A percentile compares a stretch with the other conserved stretches of the same genome.
Evolutionary conservation across 2,797 vertebrate species (phyloP).

Genomic region (Meda fulgida): DNA sequence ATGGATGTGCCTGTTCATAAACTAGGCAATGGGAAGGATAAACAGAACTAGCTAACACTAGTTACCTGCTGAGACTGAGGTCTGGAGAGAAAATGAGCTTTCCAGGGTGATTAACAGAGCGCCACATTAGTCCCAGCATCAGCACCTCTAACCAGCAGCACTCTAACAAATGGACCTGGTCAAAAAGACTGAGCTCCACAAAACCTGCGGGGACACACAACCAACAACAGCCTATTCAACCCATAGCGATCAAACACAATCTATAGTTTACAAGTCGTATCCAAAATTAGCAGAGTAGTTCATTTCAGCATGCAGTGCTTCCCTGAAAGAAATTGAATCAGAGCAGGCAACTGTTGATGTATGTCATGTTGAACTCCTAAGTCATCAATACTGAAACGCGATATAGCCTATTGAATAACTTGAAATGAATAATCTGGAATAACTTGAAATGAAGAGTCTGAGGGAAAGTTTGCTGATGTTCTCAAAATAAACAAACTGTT

Average conservation of each 20-base stretch:
- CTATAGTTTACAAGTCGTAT: not conserved
- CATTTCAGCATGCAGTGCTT: not conserved
- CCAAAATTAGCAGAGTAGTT: not conserved
- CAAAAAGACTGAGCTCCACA: conserved; percentile 88
- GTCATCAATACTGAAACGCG: too few relatives aligned
- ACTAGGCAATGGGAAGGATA: conserved; percentile 6
- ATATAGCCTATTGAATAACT: too few relatives aligned
- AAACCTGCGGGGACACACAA: conserved; percentile 81
- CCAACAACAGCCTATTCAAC: not conserved
- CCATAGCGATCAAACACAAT: not conserved
- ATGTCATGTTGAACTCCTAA: too few relatives aligned
- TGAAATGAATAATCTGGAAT: too few relatives aligned
- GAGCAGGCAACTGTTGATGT: too few relatives aligned
- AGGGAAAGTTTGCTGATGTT: not conserved
- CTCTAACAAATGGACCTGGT: conserved; percentile 96
- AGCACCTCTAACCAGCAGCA: conserved; percentile 98
- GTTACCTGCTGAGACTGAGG: conserved; percentile 92
- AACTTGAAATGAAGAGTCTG: not conserved
- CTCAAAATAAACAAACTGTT: not conserved
- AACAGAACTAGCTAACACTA: not conserved
- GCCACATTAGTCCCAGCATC: conserved; percentile 98
- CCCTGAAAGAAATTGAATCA: not conserved
- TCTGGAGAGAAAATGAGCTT: conserved; percentile 96
- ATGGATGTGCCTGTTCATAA: conserved; percentile 23
- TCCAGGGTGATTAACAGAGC: conserved; percentile 93